Percentiles rank a stretch among this genome's conserved stretches.
phyloP scores from a whole-genome alignment of 2,888 invertebrate genomes.

The Leptothorax acervorum region DNA sequence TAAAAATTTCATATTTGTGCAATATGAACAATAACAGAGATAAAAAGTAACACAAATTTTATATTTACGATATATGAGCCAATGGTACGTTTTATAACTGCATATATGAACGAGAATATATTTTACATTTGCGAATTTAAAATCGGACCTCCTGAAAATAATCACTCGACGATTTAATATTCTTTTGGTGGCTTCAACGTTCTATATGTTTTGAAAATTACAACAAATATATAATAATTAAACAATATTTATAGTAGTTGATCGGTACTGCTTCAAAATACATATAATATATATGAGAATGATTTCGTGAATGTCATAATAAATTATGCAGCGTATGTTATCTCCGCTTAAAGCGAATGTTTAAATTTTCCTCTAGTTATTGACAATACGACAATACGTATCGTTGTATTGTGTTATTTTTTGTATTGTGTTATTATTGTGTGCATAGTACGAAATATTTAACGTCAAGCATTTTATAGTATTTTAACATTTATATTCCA shows the following conservation, averaged over 20 bases:
- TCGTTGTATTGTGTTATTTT: neutral
- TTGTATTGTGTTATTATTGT: neutral
- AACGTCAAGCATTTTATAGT: neutral
- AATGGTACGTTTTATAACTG: neutral
- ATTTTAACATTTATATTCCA: neutral
- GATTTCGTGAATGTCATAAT: neutral
- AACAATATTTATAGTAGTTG: neutral
- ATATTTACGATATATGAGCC: neutral
- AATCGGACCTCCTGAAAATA: neutral
- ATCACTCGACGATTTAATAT: neutral
- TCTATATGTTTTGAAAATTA: constrained; percentile 3
- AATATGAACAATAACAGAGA: neutral
- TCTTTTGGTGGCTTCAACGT: neutral
- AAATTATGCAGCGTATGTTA: neutral
- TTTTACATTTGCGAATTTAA: neutral
- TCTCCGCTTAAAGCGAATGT: neutral
- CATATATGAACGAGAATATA: neutral
- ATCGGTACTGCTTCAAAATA: neutral
- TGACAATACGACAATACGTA: neutral
- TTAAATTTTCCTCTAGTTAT: neutral
- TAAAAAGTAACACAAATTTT: neutral
- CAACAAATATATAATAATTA: constrained; percentile 2
- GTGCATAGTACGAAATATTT: neutral
- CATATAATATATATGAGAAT: neutral
- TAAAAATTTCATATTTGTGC: constrained; percentile 2